Evolutionary conservation across 2,888 invertebrate species (phyloP).

Genomic region (Halictus quadricinctus): DNA sequence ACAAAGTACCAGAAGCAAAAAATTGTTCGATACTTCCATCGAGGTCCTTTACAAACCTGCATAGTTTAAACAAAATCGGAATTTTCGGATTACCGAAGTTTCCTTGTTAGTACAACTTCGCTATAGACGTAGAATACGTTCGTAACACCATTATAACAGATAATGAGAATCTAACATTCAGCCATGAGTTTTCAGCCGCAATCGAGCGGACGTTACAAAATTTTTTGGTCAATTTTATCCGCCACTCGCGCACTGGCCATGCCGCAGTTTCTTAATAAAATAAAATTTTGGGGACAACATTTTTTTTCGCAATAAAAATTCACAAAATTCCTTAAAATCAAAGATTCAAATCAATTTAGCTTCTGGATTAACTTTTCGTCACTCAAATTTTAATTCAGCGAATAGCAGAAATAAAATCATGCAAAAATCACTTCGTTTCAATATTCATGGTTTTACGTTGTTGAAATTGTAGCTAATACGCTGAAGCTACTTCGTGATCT

Average conservation of each 20-base stretch:
- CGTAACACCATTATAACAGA: neutral
- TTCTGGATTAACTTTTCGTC: too few species aligned
- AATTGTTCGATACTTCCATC: neutral
- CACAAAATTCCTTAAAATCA: too few species aligned
- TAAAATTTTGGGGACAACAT: neutral
- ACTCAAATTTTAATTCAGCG: neutral
- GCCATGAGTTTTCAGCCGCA: neutral
- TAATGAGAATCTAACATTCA: neutral
- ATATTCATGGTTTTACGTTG: neutral
- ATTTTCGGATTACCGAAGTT: neutral
- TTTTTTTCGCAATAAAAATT: neutral
- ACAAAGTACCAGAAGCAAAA: neutral
- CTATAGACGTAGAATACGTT: neutral
- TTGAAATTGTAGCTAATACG: neutral
- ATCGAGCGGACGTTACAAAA: neutral
- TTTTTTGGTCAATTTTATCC: neutral
- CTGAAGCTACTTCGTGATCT: neutral
- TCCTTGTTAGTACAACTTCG: neutral
- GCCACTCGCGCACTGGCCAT: neutral
- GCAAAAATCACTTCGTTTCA: neutral
- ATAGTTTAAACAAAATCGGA: neutral
- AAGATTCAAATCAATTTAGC: neutral
- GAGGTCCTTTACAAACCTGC: neutral
- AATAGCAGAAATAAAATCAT: neutral
- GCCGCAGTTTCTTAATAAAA: neutral